Base-by-base conservation (phyloP, 2,113 vertebrate genomes). In the Xiphophorus couchianus region DNA sequence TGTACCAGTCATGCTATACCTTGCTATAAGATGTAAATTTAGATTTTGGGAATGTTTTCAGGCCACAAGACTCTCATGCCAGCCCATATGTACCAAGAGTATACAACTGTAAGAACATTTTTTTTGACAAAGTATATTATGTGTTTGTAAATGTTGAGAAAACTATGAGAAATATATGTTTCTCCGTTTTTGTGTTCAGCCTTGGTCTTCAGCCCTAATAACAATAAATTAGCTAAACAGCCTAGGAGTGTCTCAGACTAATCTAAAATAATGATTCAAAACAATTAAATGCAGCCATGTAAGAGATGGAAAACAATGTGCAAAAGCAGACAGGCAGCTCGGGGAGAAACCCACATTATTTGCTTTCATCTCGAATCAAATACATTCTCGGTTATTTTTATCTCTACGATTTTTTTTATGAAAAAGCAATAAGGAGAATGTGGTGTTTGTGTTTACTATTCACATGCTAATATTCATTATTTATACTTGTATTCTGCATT, bases 201-300 rank as follows among this genome's bases (percentile, higher is more conserved):
- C 44, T 66, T 74, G 28, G 82, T 60, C 58, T 66, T 72, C 31
- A 77, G n/a, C 62, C 54, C 42, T 44, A 74, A 22, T n/a, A 80
- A 82, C 62, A 42, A 86, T 66, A 76, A 82, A 85, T 69, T 69
- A 54, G 63, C 73, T 37, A 61, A 5, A 17, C 17, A 22, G 42
- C 44, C 28, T 3, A 48, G 31, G 19, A 62, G 35, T 72, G 44
- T 22, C 64, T 44, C 33, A 62, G 25, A 19, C 33, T 28, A 66
- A 37, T 66, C 48, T 22, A 35, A 54, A 66, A 66, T 69, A 58
- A 80, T 44, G 25, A 73, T 35, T 25, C 51, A 69, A 13, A 44
- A 73, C 29, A 51, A 74, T 51, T 25, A 44, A 33, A 64, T 64
- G 5, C 22, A 29, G 61, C n/a, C 29, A 17, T 37, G 15, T 25